Conservation (phyloP, 2,888 invertebrate species). For the Leuctra nigra region DNA sequence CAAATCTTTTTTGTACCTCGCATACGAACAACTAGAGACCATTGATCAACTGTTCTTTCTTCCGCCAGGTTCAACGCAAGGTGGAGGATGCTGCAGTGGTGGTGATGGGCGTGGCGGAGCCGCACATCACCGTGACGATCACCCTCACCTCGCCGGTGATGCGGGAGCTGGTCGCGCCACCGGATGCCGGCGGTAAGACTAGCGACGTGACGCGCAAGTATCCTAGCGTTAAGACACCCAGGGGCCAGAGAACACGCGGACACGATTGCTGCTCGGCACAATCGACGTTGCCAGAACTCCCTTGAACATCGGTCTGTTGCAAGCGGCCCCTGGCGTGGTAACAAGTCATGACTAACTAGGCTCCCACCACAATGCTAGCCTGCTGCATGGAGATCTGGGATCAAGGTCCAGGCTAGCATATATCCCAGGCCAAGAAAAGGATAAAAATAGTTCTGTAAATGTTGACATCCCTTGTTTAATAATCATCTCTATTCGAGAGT, state of each 20-base stretch:
- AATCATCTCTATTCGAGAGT: background rate
- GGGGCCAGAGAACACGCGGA: no score
- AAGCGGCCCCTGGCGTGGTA: background rate
- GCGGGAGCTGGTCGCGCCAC: conserved; percentile 52
- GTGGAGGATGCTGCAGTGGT: conserved; percentile 79
- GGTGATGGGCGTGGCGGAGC: conserved; percentile 66
- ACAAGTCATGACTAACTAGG: no score
- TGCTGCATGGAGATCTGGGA: conserved; percentile 23
- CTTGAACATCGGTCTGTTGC: background rate
- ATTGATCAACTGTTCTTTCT: no score
- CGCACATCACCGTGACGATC: conserved; percentile 66
- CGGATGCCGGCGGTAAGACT: conserved; percentile 33
- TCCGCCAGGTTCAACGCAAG: conserved; percentile 76
- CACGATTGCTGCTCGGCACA: no score
- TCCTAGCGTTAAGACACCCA: conserved; percentile 23
- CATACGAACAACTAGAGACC: no score
- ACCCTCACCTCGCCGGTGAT: conserved; percentile 89
- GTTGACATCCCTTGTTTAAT: background rate
- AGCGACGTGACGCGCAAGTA: conserved; percentile 11
- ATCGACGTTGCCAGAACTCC: no score
- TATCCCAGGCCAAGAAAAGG: conserved; percentile 32
- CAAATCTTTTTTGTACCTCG: no score
- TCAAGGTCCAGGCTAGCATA: conserved; percentile 29
- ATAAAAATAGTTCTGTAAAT: conserved; percentile 26
- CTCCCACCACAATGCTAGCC: no score